phyloP scores from a whole-genome alignment of 2,888 invertebrate species.

The Operophtera brumata region DNA sequence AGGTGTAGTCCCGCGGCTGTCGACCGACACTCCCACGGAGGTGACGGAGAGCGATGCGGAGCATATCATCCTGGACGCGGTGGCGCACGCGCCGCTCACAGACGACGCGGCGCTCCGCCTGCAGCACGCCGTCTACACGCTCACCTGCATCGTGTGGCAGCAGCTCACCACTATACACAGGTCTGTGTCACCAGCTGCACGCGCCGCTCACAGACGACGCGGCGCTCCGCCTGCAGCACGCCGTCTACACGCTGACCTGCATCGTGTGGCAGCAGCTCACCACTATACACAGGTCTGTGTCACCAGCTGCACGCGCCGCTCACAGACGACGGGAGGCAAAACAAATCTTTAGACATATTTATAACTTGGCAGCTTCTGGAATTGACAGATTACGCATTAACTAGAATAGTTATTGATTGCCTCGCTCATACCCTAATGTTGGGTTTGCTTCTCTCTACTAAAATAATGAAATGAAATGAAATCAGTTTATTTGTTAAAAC shows the following conservation, averaged over 20 bases:
- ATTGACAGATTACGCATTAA: no score
- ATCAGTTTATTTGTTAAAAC: no score
- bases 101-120: slow-evolving; percentile 88
- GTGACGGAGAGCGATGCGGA: slow-evolving; percentile 22
- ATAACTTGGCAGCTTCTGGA: no score
- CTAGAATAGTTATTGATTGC: no score
- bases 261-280: slow-evolving; percentile 95
- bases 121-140: slow-evolving; percentile 92
- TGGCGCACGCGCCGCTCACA: slow-evolving; percentile 37
- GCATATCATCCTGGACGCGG: slow-evolving; percentile 19
- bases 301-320: no score
- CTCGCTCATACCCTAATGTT: no score
- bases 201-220: slow-evolving; percentile 74
- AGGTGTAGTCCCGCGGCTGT: slow-evolving; percentile 57
- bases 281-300: slow-evolving; percentile 86
- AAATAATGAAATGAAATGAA: no score
- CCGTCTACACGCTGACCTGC: slow-evolving; percentile 92
- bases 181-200: slow-evolving; percentile 52
- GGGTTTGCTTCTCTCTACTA: no score
- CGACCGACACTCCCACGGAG: slow-evolving; percentile 59
- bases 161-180: slow-evolving; percentile 94
- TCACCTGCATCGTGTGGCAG: slow-evolving; percentile 93
- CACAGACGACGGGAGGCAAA: no score
- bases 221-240: slow-evolving; percentile 90
- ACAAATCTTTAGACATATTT: no score